Conservation (phyloP, 2,888 invertebrate genomes). For the Aspidiotus destructor region DNA sequence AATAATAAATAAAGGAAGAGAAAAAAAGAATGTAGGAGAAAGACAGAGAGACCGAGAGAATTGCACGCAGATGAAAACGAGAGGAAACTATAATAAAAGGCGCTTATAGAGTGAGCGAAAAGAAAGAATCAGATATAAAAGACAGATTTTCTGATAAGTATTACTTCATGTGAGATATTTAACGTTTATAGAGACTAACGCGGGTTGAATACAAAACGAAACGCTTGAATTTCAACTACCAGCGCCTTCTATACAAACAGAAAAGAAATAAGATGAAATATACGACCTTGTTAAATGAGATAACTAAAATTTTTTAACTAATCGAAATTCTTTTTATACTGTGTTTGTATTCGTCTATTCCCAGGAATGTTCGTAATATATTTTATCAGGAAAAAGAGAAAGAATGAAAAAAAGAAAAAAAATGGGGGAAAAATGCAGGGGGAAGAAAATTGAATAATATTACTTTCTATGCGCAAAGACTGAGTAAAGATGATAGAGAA, state of each 20-base stretch:
- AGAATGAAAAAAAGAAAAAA: too few relatives aligned
- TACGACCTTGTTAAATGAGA: slow-evolving; percentile 5
- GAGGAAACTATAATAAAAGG: too few relatives aligned
- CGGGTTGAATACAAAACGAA: slow-evolving; percentile 19
- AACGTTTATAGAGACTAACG: slow-evolving; percentile 21
- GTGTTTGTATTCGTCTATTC: too few relatives aligned
- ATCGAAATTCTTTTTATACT: slow-evolving; percentile 16
- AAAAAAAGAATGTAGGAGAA: slow-evolving; percentile 22
- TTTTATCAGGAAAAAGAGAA: background rate
- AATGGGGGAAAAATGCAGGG: too few relatives aligned
- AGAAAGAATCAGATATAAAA: slow-evolving; percentile 24
- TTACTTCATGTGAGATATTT: slow-evolving; percentile 25
- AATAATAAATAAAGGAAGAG: slow-evolving; percentile 28
- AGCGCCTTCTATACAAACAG: background rate
- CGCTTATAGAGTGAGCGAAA: background rate
- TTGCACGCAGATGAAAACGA: background rate
- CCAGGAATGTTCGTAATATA: slow-evolving; percentile 11
- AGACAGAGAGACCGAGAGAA: slow-evolving; percentile 23
- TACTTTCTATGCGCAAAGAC: background rate
- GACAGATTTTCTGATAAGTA: slow-evolving; percentile 24
- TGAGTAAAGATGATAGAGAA: background rate
- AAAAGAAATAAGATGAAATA: background rate
- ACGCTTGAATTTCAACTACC: slow-evolving; percentile 2
- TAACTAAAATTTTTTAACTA: slow-evolving; percentile 17
- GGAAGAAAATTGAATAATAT: slow-evolving; percentile 15